Conservation (phyloP, 2,888 invertebrate species). For the Nomada lathburiana region DNA sequence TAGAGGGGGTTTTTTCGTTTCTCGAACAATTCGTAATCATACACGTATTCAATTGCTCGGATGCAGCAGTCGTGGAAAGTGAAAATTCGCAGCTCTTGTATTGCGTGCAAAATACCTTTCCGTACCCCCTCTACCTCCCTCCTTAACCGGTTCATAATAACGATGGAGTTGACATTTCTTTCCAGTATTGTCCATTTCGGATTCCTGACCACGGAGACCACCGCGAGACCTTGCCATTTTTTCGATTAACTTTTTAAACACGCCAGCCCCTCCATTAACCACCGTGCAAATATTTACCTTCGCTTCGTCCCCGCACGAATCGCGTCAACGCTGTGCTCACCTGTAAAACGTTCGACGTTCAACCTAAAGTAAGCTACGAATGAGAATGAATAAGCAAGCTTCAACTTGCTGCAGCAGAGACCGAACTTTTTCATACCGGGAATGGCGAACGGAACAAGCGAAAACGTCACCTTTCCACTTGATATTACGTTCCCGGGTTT, state of each 20-base stretch:
- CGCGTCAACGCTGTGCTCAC: no score
- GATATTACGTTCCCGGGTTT: not conserved
- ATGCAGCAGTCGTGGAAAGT: conserved; percentile 15
- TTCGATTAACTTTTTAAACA: no score
- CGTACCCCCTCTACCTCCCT: no score
- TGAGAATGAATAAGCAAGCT: not conserved
- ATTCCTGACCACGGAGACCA: not conserved
- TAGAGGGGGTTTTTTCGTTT: conserved; percentile 29
- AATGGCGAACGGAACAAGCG: not conserved
- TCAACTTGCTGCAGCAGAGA: not conserved
- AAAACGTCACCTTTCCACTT: not conserved
- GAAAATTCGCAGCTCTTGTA: not conserved
- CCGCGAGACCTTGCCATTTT: no score
- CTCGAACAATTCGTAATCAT: conserved; percentile 44
- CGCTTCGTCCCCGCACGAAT: no score
- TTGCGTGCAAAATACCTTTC: not conserved
- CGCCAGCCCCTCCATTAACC: no score
- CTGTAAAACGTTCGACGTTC: no score
- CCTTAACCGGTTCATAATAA: no score
- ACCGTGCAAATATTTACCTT: no score
- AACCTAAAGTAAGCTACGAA: no score
- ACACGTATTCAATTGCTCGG: conserved; percentile 48
- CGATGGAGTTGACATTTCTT: not conserved
- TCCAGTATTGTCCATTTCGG: conserved; percentile 20
- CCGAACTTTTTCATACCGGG: not conserved